Evolutionary conservation across 2,797 vertebrate species (phyloP).

Genomic region (Fistularia tabacaria): DNA sequence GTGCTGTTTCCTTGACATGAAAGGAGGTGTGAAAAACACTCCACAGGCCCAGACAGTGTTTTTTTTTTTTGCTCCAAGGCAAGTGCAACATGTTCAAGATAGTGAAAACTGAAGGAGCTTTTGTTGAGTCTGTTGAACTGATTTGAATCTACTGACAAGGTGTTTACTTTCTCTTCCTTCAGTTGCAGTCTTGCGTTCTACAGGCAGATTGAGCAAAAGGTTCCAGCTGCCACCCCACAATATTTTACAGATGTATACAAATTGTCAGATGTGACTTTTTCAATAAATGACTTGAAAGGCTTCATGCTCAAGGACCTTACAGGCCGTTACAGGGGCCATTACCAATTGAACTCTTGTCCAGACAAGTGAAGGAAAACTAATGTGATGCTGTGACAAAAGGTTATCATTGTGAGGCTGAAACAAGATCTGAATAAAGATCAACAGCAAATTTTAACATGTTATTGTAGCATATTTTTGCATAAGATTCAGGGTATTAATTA

Average conservation of each 20-base stretch:
- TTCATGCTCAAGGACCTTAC: conserved; percentile 50
- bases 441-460: conserved; percentile 43
- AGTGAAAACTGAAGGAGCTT: conserved; percentile 43
- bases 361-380: conserved; percentile 60
- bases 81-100: conserved; percentile 36
- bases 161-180: conserved; percentile 41
- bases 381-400: conserved; percentile 56
- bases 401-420: conserved; percentile 36
- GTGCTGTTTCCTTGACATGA: conserved; percentile 30
- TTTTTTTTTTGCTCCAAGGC: conserved; percentile 39
- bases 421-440: conserved; percentile 31
- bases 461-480: background rate
- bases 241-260: conserved; percentile 35
- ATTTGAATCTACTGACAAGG: conserved; percentile 32
- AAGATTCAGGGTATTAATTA: too few species aligned
- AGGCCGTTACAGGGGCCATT: conserved; percentile 59
- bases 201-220: conserved; percentile 38
- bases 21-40: conserved; percentile 33
- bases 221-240: conserved; percentile 30
- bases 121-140: conserved; percentile 33
- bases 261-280: conserved; percentile 54
- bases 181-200: conserved; percentile 25
- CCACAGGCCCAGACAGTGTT: conserved; percentile 56
- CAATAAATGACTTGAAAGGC: conserved; percentile 49
- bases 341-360: conserved; percentile 57